Evolutionary conservation across 2,888 invertebrate genomes (phyloP).

Genomic region (Chorisops tibialis): DNA sequence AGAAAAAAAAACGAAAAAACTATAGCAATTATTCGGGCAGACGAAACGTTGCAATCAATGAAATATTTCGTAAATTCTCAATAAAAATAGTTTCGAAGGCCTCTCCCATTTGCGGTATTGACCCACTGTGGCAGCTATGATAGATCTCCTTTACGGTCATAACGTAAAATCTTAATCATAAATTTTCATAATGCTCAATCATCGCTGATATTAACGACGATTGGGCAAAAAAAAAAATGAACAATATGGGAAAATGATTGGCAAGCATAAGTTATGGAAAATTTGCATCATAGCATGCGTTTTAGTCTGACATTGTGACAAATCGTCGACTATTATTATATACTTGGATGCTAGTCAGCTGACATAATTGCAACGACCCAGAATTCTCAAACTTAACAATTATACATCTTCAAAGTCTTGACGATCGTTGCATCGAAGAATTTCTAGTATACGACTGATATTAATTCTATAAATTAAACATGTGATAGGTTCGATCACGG

Average conservation of each 20-base stretch:
- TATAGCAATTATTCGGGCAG: too few species aligned
- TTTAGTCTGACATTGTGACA: too few species aligned
- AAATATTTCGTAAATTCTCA: background rate
- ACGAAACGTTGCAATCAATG: background rate
- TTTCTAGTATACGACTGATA: background rate
- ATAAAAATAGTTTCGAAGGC: background rate
- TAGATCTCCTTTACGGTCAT: conserved; percentile 4
- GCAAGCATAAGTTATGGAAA: too few species aligned
- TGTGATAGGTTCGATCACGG: conserved; percentile 3
- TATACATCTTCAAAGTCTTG: background rate
- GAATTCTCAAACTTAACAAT: background rate
- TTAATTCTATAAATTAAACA: background rate
- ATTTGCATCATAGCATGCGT: background rate
- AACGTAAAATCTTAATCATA: background rate
- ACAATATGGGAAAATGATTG: background rate
- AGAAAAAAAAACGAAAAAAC: too few species aligned
- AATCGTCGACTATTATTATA: too few species aligned
- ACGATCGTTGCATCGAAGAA: background rate
- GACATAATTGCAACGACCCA: background rate
- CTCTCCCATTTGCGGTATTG: conserved; percentile 5
- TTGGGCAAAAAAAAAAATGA: background rate
- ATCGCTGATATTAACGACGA: background rate
- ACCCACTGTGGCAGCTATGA: background rate
- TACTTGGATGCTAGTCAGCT: background rate
- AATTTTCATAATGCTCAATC: background rate